Evolutionary conservation across 2,113 vertebrate species (phyloP), one percentile per base, ranked within the genome.

Genomic region (Montifringilla adamsi): DNA sequence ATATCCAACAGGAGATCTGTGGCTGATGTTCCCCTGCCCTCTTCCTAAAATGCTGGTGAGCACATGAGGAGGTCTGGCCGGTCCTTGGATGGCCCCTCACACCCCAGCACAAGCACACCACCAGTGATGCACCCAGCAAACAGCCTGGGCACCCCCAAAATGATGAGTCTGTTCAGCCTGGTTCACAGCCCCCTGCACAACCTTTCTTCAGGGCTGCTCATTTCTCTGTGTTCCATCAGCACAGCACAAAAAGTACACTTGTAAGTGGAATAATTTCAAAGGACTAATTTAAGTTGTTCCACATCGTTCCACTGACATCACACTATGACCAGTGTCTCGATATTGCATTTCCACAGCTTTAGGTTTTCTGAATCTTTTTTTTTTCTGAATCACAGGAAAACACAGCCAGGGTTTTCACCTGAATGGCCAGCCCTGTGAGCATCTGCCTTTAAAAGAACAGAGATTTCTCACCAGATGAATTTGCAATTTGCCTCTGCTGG

Each of bases 291-390:
- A 27, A 66, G 6, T 21, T 46, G 56, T 41, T 87, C 59, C 0
- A 9, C 33, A 31, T 41, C 3, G 2, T 50, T 37, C 53, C 5
- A 1, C 24, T 41, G 43, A 19, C 21, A 26, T 37, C 50, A 58
- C 26, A 9, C 15, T 13, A 46, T 0, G 2, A 53, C 22, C 41
- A 35, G 1, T 0, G 11, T 18, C 60, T 46, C 27, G 39, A 26
- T 15, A 20, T 1, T 60, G 55, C 72, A 33, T n/a, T 77, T 55
- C 56, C 14, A 60, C 22, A 62, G 23, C 62, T 53, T 74, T 15
- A n/a, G 22, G 55, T 58, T 78, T 75, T 84, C 47, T 81, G 41
- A 66, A n/a, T 19, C 15, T 37, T 52, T 80, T 30, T 31, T 53
- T 53, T 55, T 31, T 31, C 30, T 56, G 53, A 39, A 22, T 30